Evolutionary conservation across 2,888 invertebrate species (phyloP).

Genomic region (Drosophila acutilabella): DNA sequence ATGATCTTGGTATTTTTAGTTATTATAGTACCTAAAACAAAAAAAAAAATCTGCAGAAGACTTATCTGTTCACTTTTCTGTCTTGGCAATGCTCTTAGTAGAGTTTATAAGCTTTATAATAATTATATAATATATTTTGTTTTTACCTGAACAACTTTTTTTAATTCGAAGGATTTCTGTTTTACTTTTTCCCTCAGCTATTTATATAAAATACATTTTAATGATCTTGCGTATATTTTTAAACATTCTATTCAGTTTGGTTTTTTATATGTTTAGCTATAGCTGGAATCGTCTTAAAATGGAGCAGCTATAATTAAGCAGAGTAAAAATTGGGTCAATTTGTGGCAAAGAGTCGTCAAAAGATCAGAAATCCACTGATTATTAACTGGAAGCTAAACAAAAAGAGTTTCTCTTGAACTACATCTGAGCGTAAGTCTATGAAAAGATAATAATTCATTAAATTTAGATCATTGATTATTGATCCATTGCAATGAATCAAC

Average conservation of each 20-base stretch:
- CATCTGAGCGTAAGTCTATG: background rate
- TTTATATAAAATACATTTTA: constrained; percentile 22
- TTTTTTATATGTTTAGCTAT: background rate
- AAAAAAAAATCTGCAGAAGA: too few species aligned
- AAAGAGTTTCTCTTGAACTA: too few species aligned
- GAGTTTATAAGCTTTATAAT: background rate
- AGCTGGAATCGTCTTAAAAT: background rate
- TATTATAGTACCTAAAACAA: too few species aligned
- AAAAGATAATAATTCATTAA: background rate
- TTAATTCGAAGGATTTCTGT: background rate
- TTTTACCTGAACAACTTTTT: background rate
- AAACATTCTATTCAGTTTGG: constrained; percentile 9
- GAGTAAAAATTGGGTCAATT: too few species aligned
- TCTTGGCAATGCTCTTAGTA: too few species aligned
- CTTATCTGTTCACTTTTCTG: too few species aligned
- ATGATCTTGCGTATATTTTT: constrained; percentile 15
- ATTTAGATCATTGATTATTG: constrained; percentile 6
- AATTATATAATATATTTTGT: background rate
- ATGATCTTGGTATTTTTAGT: too few species aligned
- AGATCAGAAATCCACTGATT: too few species aligned
- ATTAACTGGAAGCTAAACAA: too few species aligned
- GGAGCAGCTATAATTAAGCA: too few species aligned
- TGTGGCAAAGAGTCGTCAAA: too few species aligned
- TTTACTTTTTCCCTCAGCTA: constrained; percentile 17
- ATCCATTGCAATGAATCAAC: constrained; percentile 6